Conservation (phyloP, 2,113 vertebrate genomes). For the Sterrhoptilus dennistouni region DNA sequence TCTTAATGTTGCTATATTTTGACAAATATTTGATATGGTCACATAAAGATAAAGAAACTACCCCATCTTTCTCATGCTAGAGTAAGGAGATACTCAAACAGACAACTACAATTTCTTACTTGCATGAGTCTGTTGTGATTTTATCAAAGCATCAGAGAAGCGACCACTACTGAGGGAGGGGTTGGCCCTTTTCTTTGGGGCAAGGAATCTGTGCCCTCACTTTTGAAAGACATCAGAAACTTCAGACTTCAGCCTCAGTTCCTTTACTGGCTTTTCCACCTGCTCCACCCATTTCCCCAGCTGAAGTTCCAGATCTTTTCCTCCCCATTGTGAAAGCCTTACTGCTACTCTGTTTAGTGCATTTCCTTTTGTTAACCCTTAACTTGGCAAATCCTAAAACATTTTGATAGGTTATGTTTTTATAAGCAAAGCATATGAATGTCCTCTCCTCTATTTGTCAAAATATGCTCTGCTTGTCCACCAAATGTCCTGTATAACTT, state of each 20-base stretch:
- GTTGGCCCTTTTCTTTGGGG: background rate
- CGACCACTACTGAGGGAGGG: background rate
- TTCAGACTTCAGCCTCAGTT: background rate
- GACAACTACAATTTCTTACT: background rate
- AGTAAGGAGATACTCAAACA: background rate
- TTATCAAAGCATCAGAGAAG: background rate
- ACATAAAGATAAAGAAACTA: background rate
- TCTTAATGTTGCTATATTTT: background rate
- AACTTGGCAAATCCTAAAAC: background rate
- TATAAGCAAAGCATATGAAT: background rate
- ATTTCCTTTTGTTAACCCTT: background rate
- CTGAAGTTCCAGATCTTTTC: background rate
- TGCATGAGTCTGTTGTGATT: fast-evolving
- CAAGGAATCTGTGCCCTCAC: background rate
- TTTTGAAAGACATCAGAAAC: background rate
- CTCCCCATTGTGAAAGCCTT: background rate
- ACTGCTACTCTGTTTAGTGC: background rate
- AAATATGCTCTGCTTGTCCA: background rate
- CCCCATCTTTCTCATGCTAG: background rate
- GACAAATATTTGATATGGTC: background rate
- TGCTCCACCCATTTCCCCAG: background rate
- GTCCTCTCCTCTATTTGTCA: background rate
- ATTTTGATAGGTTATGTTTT: background rate
- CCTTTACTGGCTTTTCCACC: background rate
- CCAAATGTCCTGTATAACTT: background rate